Evolutionary conservation across 2,797 vertebrate genomes (phyloP).

Genomic region (Octomys mimax): DNA sequence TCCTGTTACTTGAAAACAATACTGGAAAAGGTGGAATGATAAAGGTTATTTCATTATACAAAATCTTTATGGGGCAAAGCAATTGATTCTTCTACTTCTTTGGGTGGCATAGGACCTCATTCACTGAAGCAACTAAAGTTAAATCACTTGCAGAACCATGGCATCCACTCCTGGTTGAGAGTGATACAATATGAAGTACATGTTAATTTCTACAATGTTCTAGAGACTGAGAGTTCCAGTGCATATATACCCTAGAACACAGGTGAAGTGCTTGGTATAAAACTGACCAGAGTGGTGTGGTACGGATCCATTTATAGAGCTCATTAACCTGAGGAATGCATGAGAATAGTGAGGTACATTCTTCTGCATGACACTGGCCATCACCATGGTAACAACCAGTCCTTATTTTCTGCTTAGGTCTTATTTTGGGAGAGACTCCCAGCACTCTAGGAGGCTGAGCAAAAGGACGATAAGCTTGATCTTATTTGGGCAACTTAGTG

Average conservation of each 20-base stretch:
- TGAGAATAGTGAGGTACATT: neutral
- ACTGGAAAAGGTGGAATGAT: neutral
- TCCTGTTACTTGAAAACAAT: neutral
- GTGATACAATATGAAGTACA: neutral
- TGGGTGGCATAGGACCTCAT: neutral
- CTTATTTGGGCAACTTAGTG: neutral
- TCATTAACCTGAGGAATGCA: neutral
- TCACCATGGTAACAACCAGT: neutral
- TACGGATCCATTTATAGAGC: neutral
- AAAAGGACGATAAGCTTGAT: neutral
- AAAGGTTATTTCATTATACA: neutral
- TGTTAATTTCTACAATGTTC: neutral
- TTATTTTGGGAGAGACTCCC: neutral
- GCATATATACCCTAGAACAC: neutral
- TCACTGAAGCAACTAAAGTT: neutral
- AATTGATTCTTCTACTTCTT: neutral
- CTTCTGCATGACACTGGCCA: neutral
- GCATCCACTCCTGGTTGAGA: neutral
- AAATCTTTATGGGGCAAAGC: neutral
- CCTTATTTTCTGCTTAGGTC: neutral
- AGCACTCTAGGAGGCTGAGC: neutral
- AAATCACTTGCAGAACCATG: neutral
- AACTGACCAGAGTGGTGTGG: neutral
- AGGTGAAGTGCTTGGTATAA: neutral
- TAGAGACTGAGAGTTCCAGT: neutral